Conservation (phyloP, 2,797 vertebrate species). For the Echiichthys vipera region DNA sequence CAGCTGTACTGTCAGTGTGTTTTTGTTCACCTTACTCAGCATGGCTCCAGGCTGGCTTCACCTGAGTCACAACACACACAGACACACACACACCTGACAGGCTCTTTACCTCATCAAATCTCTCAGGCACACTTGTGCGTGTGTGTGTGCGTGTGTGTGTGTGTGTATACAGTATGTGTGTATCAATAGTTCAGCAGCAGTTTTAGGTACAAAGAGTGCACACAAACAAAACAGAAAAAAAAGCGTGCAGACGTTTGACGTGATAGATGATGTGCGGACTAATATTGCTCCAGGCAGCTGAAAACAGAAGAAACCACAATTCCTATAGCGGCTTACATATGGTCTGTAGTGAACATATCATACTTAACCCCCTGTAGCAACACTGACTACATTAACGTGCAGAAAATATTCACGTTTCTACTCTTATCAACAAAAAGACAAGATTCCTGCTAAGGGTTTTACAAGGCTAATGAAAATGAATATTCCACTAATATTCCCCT, state of each 20-base stretch:
- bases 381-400: too few relatives aligned
- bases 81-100: slow-evolving; percentile 16
- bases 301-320: slow-evolving; percentile 1
- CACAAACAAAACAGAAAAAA: neutral
- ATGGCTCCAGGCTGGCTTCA: slow-evolving; percentile 22
- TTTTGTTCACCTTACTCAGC: slow-evolving; percentile 32
- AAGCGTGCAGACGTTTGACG: slow-evolving; percentile 26
- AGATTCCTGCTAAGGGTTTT: too few relatives aligned
- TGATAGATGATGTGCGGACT: slow-evolving; percentile 32
- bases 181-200: neutral
- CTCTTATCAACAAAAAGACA: too few relatives aligned
- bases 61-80: slow-evolving; percentile 21
- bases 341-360: neutral
- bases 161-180: neutral
- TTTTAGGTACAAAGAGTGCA: neutral
- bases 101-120: slow-evolving; percentile 14
- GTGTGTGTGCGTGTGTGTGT: neutral
- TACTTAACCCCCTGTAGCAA: neutral
- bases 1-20: slow-evolving; percentile 7
- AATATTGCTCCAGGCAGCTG: slow-evolving; percentile 10
- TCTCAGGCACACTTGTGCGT: neutral
- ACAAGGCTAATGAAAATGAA: too few relatives aligned
- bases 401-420: too few relatives aligned
- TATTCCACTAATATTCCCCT: too few relatives aligned
- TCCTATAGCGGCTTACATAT: neutral